These are phyloP conservation scores for Zelleria hepariella DNA, from an alignment of 2,888 invertebrate species.

Conservation along the genomic window DNA sequence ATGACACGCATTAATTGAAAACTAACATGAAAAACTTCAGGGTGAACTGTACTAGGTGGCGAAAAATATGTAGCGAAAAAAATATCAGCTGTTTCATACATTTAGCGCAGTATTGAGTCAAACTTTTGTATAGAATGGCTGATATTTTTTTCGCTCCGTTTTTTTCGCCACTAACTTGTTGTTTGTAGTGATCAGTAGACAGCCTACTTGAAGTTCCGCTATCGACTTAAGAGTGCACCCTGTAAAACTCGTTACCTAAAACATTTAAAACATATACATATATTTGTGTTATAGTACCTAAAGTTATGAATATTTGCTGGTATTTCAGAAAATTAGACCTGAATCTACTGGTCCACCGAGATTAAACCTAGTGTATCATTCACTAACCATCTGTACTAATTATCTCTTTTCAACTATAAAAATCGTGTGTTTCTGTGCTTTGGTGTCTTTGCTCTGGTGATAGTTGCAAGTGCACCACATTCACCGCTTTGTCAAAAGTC, in stretches of 20 bases:
- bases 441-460: constrained; percentile 37
- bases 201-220: too few species aligned
- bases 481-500: constrained; percentile 57
- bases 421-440: constrained; percentile 20
- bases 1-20: background rate
- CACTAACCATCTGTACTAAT: constrained; percentile 14
- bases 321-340: constrained; percentile 31
- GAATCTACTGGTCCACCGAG: constrained; percentile 44
- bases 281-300: background rate
- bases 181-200: too few species aligned
- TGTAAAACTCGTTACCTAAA: too few species aligned
- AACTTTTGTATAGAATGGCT: too few species aligned
- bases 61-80: too few species aligned
- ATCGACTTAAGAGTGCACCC: too few species aligned
- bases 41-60: too few species aligned
- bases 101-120: too few species aligned
- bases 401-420: constrained; percentile 2
- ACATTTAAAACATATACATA: background rate
- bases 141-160: too few species aligned
- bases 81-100: too few species aligned
- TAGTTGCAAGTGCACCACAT: constrained; percentile 52
- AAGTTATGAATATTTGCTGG: constrained; percentile 16
- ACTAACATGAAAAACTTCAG: background rate
- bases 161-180: too few species aligned
- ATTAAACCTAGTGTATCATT: constrained; percentile 27